Conservation (phyloP, 2,888 invertebrate species). For the Oligia strigilis region DNA sequence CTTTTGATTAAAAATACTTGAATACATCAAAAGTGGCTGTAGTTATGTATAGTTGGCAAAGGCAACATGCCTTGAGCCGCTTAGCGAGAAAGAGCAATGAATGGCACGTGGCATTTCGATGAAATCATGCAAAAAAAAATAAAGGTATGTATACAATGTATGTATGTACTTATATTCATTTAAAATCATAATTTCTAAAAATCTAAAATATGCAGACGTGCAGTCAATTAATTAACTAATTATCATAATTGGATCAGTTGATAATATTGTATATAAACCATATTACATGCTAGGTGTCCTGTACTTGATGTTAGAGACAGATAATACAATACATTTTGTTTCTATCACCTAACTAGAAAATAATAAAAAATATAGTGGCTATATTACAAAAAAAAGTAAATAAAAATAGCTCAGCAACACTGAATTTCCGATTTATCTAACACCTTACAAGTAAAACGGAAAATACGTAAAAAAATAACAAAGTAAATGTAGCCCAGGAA, state of each 20-base stretch:
- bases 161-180: slow-evolving; percentile 68
- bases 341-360: slow-evolving; percentile 82
- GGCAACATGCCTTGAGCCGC: slow-evolving; percentile 51
- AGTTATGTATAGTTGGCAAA: slow-evolving; percentile 44
- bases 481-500: slow-evolving; percentile 80
- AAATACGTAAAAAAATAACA: slow-evolving; percentile 67
- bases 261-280: slow-evolving; percentile 72
- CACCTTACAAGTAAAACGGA: slow-evolving; percentile 74
- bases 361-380: slow-evolving; percentile 85
- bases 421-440: slow-evolving; percentile 79
- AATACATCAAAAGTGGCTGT: slow-evolving; percentile 47
- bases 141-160: slow-evolving; percentile 58
- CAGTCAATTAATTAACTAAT: slow-evolving; percentile 68
- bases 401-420: slow-evolving; percentile 84
- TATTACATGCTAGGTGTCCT: slow-evolving; percentile 74
- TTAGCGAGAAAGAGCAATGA: slow-evolving; percentile 60
- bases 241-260: slow-evolving; percentile 70
- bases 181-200: slow-evolving; percentile 67
- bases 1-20: slow-evolving; percentile 48
- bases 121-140: slow-evolving; percentile 63
- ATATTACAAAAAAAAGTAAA: slow-evolving; percentile 85
- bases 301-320: slow-evolving; percentile 75
- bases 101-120: slow-evolving; percentile 75
- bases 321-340: slow-evolving; percentile 73
- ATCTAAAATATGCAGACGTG: slow-evolving; percentile 67